Base-by-base conservation (phyloP, 2,113 vertebrate genomes). In the Lepisosteus osseus region DNA sequence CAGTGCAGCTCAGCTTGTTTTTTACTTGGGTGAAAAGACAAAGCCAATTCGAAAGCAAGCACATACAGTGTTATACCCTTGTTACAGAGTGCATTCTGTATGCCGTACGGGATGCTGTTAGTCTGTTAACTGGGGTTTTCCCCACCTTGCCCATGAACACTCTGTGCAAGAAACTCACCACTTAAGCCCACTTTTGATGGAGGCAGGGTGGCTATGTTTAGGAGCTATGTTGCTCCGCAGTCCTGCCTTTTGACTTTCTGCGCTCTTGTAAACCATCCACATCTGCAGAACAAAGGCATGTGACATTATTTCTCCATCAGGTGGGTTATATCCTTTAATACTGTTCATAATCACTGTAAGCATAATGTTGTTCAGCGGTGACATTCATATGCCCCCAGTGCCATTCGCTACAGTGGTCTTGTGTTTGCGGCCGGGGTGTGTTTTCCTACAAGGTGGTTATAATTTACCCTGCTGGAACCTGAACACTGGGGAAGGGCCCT, bases 281-380 rank as follows among this genome's bases (percentile, higher is more conserved):
- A 98, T 99, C 96, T 99, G 97, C 91, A 93, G 95, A 91, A 98
- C 90, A 98, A 96, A 97, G 95, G 95, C 86, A 97, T 90, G 91
- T 93, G 73, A 91, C 72, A 83, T 94, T 94, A 95, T 88, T 94
- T 82, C 79, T 72, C 70, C 42, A 84, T 45, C 6, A 62, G 40
- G 66, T 61, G 29, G 68, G 4, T 70, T 43, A 72, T 71, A 72
- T 17, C 29, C 29, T 29, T 29, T 29, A 29, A 29, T 2, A 29
- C 29, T 29, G 29, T 29, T 29, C 29, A 29, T 29, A 29, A 29
- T 29, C 29, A 29, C 29, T 29, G 29, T 29, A 29, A 29, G 29
- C 29, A 29, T 29, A 29, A 29, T 29, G 29, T 1, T 29, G 29
- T 29, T 29, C 29, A 29, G 2, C 29, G 29, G 29, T 29, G 29